Base-by-base conservation (phyloP, 2,888 invertebrate species). In the Megalurothrips usitatus region DNA sequence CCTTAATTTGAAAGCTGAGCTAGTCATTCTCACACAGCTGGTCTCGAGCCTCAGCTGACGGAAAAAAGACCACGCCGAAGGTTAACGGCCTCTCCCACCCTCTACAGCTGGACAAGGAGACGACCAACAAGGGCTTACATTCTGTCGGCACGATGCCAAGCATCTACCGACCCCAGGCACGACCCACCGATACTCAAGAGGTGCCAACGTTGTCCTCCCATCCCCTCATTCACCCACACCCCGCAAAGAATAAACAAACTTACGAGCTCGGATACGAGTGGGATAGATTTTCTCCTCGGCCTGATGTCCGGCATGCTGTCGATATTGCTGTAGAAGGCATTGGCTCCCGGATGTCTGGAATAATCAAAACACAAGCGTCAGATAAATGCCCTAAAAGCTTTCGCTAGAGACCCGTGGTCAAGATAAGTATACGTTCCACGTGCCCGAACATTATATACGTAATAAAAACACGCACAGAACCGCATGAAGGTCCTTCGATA, bases 251-350 rank as follows among this genome's bases (percentile, higher is more conserved):
- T 79, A 49, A 28, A 79, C 49, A 79, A 85, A 93, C 97, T 94
- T 92, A 99, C 99, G 94, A 99, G 92, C 90, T 99, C 99, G 83
- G 98, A 98, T 86, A 99, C 99, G 86, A 99, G 92, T 52, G 99
- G 98, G 86, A 99, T 98, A 81, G 98, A 98, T 89, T 99, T 99
- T 87, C 98, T 92, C 86, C 97, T 91, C 81, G 98, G 97, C 86
- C 98, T 93, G 88, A 99, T 98, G 88, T 99, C 98, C 80, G 99
- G 99, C 96, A 97, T 98, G 87, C 98, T 99, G 92, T 99, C 99
- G 89, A 99, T 99, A 88, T 97, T 97, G 89, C 97, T 98, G 92
- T 99, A 99, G 91, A 99, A 99, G 14, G 98, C 97, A 89, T 98
- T 98, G 89, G 98, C 96, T 84, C 96, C 95, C 28, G 96, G 94